A percentile compares a stretch with the other conserved stretches of the same genome.
phyloP scores from a whole-genome alignment of 1,140 invertebrate genomes.

The Lordiphosa mommai region DNA sequence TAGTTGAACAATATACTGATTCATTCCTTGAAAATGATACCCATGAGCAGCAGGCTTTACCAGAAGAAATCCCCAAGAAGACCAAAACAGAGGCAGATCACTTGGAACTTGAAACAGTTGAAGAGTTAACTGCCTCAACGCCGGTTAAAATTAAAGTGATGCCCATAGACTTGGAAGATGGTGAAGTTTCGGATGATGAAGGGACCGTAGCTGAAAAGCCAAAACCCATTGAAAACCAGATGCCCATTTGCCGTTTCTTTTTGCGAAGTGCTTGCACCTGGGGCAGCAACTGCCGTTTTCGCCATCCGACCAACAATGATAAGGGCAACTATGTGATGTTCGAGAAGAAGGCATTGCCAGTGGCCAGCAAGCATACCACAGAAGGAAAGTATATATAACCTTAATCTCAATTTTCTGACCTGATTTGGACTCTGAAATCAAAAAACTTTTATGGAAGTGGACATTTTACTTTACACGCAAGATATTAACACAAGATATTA shows the following conservation, averaged over 20 bases:
- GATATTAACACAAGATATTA: too few relatives aligned
- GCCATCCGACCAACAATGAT: constrained; percentile 3
- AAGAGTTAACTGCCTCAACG: background rate
- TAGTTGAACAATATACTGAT: too few relatives aligned
- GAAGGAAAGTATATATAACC: constrained; percentile 1
- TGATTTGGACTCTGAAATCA: too few relatives aligned
- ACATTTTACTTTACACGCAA: too few relatives aligned
- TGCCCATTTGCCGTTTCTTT: constrained; percentile 33
- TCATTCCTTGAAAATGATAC: too few relatives aligned
- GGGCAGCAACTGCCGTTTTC: constrained; percentile 25
- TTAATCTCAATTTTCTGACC: too few relatives aligned
- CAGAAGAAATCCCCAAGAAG: too few relatives aligned
- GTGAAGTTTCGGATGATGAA: constrained; percentile 22
- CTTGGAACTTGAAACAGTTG: too few relatives aligned
- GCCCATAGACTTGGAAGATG: constrained; percentile 29
- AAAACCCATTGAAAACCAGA: background rate
- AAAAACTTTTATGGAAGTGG: too few relatives aligned
- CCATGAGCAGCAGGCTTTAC: too few relatives aligned
- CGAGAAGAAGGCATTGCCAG: constrained; percentile 17
- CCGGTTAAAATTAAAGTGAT: background rate
- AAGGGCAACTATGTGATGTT: constrained; percentile 52
- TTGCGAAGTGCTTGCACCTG: constrained; percentile 21
- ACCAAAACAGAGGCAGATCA: too few relatives aligned
- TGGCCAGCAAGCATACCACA: background rate
- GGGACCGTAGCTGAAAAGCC: background rate